Evolutionary conservation across 2,113 vertebrate species (phyloP), one percentile per base, ranked within the genome.

Genomic region (Machaerirhynchus nigripectus): DNA sequence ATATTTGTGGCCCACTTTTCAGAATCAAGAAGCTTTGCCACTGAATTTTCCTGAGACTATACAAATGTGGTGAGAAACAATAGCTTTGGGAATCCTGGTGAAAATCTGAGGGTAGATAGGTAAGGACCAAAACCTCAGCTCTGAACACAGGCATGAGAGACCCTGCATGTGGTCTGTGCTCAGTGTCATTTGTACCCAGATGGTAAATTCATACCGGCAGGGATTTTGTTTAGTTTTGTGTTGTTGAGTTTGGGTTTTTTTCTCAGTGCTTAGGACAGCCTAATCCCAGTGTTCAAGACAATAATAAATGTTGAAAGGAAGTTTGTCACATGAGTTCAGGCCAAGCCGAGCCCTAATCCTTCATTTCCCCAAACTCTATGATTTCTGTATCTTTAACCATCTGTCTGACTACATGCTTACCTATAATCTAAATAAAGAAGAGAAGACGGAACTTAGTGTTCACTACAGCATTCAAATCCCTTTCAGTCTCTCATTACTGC

Each of bases 231-330:
- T 63, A 15, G 15, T 77, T 84, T 49, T 90, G 2, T 68, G 17
- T 19, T 69, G 15, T 30, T 53, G 0, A 10, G 8, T 19, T 61
- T 69, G 11, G 0, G 4, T 0, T 6, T 68, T 47, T 76, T 70
- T 7, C 14, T 33, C 33, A 37, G 35, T 46, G 59, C n/a, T 84
- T 39, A 65, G 13, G 6, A 40, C 22, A 75, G 47, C 15, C 28
- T 49, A 69, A 83, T 83, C 30, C 7, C 3, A 0, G 8, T 63
- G 26, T 39, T 84, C 39, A 68, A 94, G 28, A 78, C 10, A 87
- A 82, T 40, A 89, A 89, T 37, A 84, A 87, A 78, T 52, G 20
- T 33, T 89, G 56, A 59, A 90, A 86, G 60, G 27, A 73, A 84
- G 23, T 40, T 92, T 78, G 35, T 75, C 44, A 28, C 19, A 33